Evolutionary conservation across 2,113 vertebrate species (phyloP).

Genomic region (Psilopogon haemacephalus): DNA sequence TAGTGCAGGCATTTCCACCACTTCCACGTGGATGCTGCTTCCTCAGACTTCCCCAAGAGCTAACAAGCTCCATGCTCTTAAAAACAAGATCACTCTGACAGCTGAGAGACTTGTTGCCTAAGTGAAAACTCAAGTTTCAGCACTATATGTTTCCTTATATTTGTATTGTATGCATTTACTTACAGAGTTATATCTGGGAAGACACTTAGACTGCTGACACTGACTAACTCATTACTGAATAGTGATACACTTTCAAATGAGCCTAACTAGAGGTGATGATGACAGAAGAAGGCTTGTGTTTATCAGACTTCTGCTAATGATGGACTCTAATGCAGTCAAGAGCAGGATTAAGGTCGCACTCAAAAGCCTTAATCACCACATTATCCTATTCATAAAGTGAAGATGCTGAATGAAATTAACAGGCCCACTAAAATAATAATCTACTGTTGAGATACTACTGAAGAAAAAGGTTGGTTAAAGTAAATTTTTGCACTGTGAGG

Average conservation of each 20-base stretch:
- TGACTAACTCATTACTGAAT: background rate
- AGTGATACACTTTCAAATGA: background rate
- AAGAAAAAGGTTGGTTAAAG: background rate
- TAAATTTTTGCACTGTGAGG: background rate
- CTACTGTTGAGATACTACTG: background rate
- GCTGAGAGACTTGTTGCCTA: background rate
- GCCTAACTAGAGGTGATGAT: background rate
- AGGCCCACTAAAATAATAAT: background rate
- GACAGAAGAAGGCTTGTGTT: background rate
- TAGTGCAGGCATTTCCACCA: background rate
- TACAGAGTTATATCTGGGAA: background rate
- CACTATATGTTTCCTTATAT: background rate
- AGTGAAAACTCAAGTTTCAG: background rate
- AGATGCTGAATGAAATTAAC: background rate
- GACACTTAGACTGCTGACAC: background rate
- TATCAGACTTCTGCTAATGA: background rate
- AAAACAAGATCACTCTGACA: background rate
- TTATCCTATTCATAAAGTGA: background rate
- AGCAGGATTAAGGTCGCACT: background rate
- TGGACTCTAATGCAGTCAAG: background rate
- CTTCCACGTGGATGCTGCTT: background rate
- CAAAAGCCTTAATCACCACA: background rate
- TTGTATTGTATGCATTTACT: background rate
- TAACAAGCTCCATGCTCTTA: background rate
- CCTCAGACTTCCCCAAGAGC: background rate